Base-by-base conservation (phyloP, 2,888 invertebrate genomes). In the Unio pictorum region DNA sequence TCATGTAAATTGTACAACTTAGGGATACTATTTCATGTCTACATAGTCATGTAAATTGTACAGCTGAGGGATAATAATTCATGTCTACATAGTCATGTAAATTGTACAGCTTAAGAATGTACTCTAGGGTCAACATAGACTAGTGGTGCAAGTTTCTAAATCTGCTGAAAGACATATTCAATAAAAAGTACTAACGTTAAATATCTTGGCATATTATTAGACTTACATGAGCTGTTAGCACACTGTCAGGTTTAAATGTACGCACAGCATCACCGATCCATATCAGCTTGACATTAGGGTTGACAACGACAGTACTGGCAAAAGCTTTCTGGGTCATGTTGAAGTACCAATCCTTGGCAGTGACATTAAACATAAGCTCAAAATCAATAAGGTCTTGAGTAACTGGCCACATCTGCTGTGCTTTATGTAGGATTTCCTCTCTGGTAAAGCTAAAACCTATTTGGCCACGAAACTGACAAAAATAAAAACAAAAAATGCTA, bases 181-280 rank as follows among this genome's bases (percentile, higher is more conserved):
- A 45, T 45, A 45, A 45, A 45, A 15, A 11, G 15, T 45, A 45
- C 11, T 15, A 45, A 15, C 4, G 15, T 45, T 45, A 45, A 11
- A 11, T 45, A 15, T 45, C 15, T 34, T 45, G 15, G 15, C 45
- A 45, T 15, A 45, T 45, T 45, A 45, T 15, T 45, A 15, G 15
- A 91, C 94, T 93, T 90, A 95, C 95, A 89, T 96, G 96, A 64
- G 94, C 92, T 75, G 94, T 94, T 84, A 96, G 95, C 0, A 97
- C 96, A 95, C 98, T 97, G 15, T 95, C 93, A 0, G 98, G 98
- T 89, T 98, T 98, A 91, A 98, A 98, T 23, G 98, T 94, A 90
- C 98, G 96, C 11, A 98, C 95, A 0, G 94, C 93, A 55, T 95
- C 96, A 0, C 98, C 98, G 3, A 98, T 92, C 90, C 98, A 96